Evolutionary conservation across 2,113 vertebrate genomes (phyloP).

Genomic region (Dasyprocta punctata): DNA sequence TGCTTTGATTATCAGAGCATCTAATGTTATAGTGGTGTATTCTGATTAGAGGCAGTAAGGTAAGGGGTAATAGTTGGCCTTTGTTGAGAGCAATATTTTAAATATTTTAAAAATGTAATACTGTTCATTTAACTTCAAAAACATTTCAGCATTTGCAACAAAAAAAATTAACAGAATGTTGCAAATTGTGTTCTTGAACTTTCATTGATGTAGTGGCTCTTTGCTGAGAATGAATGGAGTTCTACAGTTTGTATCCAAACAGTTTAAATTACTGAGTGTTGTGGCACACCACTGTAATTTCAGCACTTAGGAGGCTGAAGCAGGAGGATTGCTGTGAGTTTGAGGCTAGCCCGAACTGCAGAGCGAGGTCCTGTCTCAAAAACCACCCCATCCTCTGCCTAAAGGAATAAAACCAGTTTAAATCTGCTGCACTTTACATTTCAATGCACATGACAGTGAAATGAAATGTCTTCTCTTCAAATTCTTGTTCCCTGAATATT

Average conservation of each 20-base stretch:
- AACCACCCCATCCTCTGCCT: not conserved
- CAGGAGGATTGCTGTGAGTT: not conserved
- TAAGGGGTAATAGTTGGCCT: not conserved
- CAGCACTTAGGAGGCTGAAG: not conserved
- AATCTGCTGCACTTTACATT: not conserved
- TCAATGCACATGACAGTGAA: not conserved
- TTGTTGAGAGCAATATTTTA: conserved; percentile 15
- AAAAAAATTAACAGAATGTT: not conserved
- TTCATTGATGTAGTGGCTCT: not conserved
- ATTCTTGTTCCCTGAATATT: not conserved
- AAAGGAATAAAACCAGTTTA: not conserved
- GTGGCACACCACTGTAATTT: not conserved
- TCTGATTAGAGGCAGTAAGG: not conserved
- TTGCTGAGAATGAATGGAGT: not conserved
- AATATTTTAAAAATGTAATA: not conserved
- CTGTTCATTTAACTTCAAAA: not conserved
- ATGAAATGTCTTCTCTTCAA: not conserved
- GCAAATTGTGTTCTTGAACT: not conserved
- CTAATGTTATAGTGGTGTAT: not conserved
- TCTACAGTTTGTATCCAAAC: not conserved
- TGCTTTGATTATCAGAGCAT: not conserved
- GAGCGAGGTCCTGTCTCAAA: not conserved
- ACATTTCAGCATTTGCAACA: not conserved
- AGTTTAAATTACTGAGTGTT: not conserved
- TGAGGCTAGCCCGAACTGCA: not conserved